Percentiles rank a stretch among this genome's conserved stretches.
phyloP scores from a whole-genome alignment of 2,888 invertebrate genomes.

The Hyposoter didymator region DNA sequence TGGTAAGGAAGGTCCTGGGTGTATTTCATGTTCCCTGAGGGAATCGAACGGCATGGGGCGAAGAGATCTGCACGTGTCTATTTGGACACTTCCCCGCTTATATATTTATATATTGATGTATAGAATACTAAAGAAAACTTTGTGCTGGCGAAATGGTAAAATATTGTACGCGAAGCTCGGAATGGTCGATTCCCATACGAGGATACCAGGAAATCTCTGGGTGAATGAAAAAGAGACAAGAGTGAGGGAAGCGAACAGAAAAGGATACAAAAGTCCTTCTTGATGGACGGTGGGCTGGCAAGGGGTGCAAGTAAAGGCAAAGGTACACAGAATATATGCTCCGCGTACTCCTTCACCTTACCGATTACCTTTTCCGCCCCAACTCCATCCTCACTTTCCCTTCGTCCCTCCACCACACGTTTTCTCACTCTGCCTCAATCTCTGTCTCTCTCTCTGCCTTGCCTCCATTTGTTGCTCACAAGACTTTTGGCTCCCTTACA shows the following conservation, averaged over 20 bases:
- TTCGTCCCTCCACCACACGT: constrained; percentile 40
- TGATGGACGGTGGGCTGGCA: constrained; percentile 48
- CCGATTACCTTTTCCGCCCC: constrained; percentile 59
- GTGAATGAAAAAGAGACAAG: constrained; percentile 38
- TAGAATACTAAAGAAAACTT: constrained; percentile 9
- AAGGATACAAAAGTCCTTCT: constrained; percentile 10
- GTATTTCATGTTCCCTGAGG: constrained; percentile 10
- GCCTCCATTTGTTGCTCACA: constrained; percentile 3
- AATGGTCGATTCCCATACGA: constrained; percentile 42
- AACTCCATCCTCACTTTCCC: constrained; percentile 14
- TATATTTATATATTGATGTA: constrained; percentile 16
- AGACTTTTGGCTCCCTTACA: constrained; percentile 42
- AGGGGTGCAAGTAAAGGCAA: constrained; percentile 34
- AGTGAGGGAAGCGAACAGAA: constrained; percentile 6
- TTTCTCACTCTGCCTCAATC: constrained; percentile 21
- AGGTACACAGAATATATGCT: constrained; percentile 28
- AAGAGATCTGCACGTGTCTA: constrained; percentile 30
- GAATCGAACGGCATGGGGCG: background rate
- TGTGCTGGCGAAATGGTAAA: constrained; percentile 34
- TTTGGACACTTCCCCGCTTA: constrained; percentile 9
- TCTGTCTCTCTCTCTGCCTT: no score
- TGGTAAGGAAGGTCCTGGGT: constrained; percentile 13
- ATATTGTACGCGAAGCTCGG: constrained; percentile 37
- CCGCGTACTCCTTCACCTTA: constrained; percentile 49
- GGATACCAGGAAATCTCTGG: constrained; percentile 24